Percentiles rank a stretch among this genome's conserved stretches.
These are phyloP conservation scores for Cancer borealis DNA, from an alignment of 2,888 invertebrate genomes.

Conservation along the genomic window DNA sequence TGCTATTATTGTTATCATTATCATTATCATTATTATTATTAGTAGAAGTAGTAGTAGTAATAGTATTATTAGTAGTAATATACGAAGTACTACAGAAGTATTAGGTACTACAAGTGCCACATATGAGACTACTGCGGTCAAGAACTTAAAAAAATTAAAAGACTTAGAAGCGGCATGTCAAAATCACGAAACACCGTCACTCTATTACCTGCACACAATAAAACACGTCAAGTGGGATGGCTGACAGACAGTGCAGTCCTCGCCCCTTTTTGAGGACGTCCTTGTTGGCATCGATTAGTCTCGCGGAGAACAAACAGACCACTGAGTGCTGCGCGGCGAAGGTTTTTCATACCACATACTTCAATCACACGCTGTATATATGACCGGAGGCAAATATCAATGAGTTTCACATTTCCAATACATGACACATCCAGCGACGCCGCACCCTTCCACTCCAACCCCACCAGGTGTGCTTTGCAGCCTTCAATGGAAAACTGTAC, in stretches of 20 bases:
- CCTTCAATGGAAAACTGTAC: background rate
- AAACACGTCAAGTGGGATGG: background rate
- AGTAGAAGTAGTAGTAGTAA: background rate
- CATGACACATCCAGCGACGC: background rate
- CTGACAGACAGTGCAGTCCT: conserved; percentile 22
- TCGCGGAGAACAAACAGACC: background rate
- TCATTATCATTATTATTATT: too few relatives aligned
- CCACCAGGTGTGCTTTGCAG: background rate
- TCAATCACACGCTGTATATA: background rate
- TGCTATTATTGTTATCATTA: too few relatives aligned
- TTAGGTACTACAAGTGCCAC: too few relatives aligned
- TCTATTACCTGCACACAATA: background rate
- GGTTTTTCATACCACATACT: background rate
- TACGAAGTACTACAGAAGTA: too few relatives aligned
- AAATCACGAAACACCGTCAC: background rate
- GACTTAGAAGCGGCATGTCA: background rate
- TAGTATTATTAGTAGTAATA: background rate
- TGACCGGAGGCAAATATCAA: background rate
- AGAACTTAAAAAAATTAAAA: too few relatives aligned
- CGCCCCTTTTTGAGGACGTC: conserved; percentile 13
- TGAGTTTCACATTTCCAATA: background rate
- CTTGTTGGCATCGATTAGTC: conserved; percentile 4
- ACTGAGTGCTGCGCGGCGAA: background rate
- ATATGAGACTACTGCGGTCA: too few relatives aligned
- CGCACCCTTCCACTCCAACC: background rate